These are phyloP conservation scores for Griposia aprilina DNA, from an alignment of 2,888 invertebrate genomes.

Conservation along the genomic window DNA sequence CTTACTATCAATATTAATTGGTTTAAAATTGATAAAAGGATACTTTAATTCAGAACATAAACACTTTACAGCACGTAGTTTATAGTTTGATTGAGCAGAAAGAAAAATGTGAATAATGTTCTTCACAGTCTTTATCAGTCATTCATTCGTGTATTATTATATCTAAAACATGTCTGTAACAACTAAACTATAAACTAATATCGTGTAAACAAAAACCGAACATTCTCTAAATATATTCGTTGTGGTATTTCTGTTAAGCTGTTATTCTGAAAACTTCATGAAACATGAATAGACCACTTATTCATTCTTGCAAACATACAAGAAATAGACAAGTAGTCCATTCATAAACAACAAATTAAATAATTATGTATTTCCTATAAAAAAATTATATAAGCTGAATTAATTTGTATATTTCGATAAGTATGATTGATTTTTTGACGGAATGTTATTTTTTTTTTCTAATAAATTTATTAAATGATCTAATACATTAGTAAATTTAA, in stretches of 20 bases:
- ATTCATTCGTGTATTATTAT: conserved; percentile 7
- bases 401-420: background rate
- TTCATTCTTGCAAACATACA: conserved; percentile 65
- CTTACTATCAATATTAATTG: conserved; percentile 60
- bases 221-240: conserved; percentile 21
- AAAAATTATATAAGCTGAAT: conserved; percentile 17
- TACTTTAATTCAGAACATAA: conserved; percentile 30
- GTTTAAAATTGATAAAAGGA: conserved; percentile 60
- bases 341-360: conserved; percentile 46
- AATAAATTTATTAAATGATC: conserved; percentile 10
- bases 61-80: conserved; percentile 26
- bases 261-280: conserved; percentile 38
- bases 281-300: conserved; percentile 68
- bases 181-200: conserved; percentile 34
- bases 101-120: background rate
- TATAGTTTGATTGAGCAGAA: conserved; percentile 22
- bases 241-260: conserved; percentile 26
- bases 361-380: conserved; percentile 15
- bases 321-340: conserved; percentile 64
- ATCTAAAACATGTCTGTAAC: background rate
- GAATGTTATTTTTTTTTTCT: conserved; percentile 31
- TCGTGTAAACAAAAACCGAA: conserved; percentile 13
- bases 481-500: conserved; percentile 36
- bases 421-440: conserved; percentile 16
- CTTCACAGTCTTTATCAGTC: background rate